Evolutionary conservation across 2,113 vertebrate species (phyloP), one percentile per base, ranked within the genome.

Genomic region (Oostethus manadensis): DNA sequence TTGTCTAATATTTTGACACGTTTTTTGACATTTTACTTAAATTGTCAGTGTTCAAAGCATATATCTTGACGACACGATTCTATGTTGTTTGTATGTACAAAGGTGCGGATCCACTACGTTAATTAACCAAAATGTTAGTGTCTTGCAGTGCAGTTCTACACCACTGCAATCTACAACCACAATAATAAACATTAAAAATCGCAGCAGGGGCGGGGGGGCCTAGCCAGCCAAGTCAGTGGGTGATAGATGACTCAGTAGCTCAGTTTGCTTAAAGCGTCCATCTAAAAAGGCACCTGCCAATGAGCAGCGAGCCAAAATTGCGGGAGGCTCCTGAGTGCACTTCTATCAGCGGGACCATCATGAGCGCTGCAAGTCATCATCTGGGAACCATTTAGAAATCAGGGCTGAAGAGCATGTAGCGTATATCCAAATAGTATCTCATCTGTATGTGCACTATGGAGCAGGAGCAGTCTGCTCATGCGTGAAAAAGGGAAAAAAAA

Each of bases 261-360:
- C 43, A 10, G 18, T 21, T 18, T 8, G 53, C 33, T 55, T 9
- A 15, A 21, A 55, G 35, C 13, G 2, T 55, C 18, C n/a, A 8
- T 38, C 29, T 14, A 13, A 42, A 67, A 63, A 64, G 70, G 47
- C 81, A 76, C 75, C 77, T 76, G 77, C 73, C 77, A 69, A 66
- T 69, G 54, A 71, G 56, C 63, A 63, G 65, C 70, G 55, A 58
- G 70, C 29, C 65, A 76, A 55, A 83, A 84, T 76, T 77, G 61
- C 72, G 8, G 20, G 64, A 78, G 66, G 53, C 33, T 55, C 53
- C 53, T 40, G 40, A 55, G 53, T 55, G 53, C 53, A 16, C 18
- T 55, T 55, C 53, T 55, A 40, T 55, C 53, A 40, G 35, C 35
- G 18, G 53, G 50, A 29, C 8, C 15, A 16, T 23, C 10, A 23